These are phyloP conservation scores for Panthera uncia DNA, from an alignment of 2,113 vertebrate genomes.

Conservation along the genomic window DNA sequence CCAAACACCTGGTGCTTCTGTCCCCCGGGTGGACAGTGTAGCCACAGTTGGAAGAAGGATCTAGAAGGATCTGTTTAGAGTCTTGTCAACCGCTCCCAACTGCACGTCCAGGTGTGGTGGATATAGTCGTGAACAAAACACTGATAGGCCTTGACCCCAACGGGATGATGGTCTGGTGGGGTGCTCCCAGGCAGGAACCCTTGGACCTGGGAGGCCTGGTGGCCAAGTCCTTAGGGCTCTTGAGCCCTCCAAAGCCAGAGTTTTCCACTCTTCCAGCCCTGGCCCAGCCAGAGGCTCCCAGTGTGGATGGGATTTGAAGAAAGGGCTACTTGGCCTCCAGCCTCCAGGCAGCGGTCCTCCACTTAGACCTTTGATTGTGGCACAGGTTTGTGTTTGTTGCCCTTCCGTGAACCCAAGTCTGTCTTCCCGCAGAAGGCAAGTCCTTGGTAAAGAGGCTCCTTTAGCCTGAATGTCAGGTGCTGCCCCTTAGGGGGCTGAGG, in stretches of 20 bases:
- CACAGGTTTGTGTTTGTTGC: neutral
- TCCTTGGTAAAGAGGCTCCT: neutral
- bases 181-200: neutral
- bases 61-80: neutral
- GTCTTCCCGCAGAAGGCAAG: neutral
- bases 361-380: neutral
- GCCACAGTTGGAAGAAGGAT: neutral
- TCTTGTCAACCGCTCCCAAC: neutral
- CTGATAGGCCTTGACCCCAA: neutral
- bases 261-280: neutral
- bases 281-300: neutral
- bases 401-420: neutral
- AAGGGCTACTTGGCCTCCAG: neutral
- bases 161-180: neutral
- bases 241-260: neutral
- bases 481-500: neutral
- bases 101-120: neutral
- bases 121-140: neutral
- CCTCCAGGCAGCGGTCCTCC: neutral
- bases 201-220: neutral
- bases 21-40: neutral
- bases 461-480: neutral
- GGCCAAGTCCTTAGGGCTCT: neutral
- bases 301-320: neutral
- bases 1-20: neutral